Evolutionary conservation across 2,888 invertebrate genomes (phyloP).

Genomic region (Oscheius sp.): DNA sequence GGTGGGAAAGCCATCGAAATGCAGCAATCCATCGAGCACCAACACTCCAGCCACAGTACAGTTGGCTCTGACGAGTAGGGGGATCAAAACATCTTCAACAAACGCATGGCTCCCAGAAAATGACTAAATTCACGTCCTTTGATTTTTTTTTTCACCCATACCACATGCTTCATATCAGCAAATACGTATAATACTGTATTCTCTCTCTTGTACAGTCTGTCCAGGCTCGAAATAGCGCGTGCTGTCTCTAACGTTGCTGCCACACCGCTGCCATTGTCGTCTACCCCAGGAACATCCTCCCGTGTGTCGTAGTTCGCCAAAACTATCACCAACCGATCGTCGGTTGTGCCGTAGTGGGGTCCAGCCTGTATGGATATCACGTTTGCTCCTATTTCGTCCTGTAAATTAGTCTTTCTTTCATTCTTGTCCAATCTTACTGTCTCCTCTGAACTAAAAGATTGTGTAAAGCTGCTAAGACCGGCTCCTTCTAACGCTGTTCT

Average conservation of each 20-base stretch:
- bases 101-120: slow-evolving; percentile 58
- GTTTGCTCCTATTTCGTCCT: slow-evolving; percentile 57
- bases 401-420: slow-evolving; percentile 16
- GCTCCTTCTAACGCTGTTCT: slow-evolving; percentile 50
- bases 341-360: slow-evolving; percentile 47
- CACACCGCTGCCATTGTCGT: slow-evolving; percentile 59
- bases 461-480: slow-evolving; percentile 51
- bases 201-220: slow-evolving; percentile 46
- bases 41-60: slow-evolving; percentile 42
- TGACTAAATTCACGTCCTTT: slow-evolving; percentile 37
- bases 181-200: slow-evolving; percentile 53
- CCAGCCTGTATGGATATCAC: slow-evolving; percentile 56
- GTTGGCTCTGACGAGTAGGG: slow-evolving; percentile 44
- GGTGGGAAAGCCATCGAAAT: slow-evolving; percentile 57
- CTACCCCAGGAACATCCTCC: slow-evolving; percentile 51
- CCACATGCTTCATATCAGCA: slow-evolving; percentile 59
- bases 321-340: slow-evolving; percentile 50
- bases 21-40: slow-evolving; percentile 52
- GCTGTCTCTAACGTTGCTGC: slow-evolving; percentile 54
- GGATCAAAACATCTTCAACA: slow-evolving; percentile 55
- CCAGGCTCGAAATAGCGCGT: slow-evolving; percentile 45
- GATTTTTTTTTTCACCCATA: not conserved
- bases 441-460: slow-evolving; percentile 54
- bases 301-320: slow-evolving; percentile 57
- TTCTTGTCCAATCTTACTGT: slow-evolving; percentile 37